These are phyloP conservation scores for Cyphomyrmex costatus DNA, from an alignment of 1,140 invertebrate genomes.

Conservation along the genomic window DNA sequence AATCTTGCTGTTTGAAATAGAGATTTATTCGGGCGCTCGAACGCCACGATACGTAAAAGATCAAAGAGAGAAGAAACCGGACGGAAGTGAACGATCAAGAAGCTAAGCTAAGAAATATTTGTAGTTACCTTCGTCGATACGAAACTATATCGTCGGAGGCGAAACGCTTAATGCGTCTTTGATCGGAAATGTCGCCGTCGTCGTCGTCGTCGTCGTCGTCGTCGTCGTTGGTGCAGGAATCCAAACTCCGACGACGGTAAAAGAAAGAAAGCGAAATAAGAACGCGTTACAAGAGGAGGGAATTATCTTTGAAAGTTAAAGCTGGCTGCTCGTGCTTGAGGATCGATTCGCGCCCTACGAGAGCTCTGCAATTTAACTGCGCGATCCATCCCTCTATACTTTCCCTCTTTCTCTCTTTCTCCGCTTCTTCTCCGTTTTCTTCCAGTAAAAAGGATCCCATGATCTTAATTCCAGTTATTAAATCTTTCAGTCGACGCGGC, in stretches of 20 bases:
- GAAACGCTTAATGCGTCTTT: constrained; percentile 45
- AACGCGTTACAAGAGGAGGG: constrained; percentile 37
- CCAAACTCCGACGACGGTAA: constrained; percentile 1
- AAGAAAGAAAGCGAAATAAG: constrained; percentile 58
- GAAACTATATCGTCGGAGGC: constrained; percentile 11
- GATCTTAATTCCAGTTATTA: constrained; percentile 64
- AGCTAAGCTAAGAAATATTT: constrained; percentile 37
- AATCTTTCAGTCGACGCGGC: constrained; percentile 59
- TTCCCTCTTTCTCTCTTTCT: background rate
- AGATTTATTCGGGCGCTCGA: constrained; percentile 42
- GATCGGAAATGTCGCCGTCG: constrained; percentile 38
- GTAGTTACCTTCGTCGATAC: constrained; percentile 20
- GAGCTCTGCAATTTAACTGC: constrained; percentile 49
- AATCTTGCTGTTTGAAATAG: constrained; percentile 46
- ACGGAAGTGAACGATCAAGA: constrained; percentile 15
- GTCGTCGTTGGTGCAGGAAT: background rate
- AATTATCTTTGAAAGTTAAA: constrained; percentile 67
- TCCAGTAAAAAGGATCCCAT: constrained; percentile 35
- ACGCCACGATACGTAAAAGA: background rate
- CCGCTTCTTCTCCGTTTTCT: background rate
- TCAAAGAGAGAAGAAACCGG: background rate
- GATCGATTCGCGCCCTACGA: constrained; percentile 54
- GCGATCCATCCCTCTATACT: constrained; percentile 35
- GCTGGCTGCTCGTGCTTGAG: constrained; percentile 36
- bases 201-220: background rate